Evolutionary conservation across 2,888 invertebrate genomes (phyloP), one percentile per base, ranked within the genome.

Genomic region (Drepanosiphum platanoidis): DNA sequence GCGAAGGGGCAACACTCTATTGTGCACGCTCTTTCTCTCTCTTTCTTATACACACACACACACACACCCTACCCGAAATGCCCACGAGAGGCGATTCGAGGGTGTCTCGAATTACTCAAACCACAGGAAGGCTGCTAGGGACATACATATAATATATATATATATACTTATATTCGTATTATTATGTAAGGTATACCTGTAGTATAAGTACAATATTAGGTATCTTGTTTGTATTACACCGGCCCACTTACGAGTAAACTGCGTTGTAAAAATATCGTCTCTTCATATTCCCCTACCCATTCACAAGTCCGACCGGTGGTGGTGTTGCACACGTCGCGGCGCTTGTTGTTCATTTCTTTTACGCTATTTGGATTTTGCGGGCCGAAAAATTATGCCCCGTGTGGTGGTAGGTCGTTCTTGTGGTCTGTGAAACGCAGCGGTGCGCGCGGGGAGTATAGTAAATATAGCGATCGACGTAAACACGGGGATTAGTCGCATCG

Each of bases 51-150:
- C 52, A 15, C 8, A 22, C 18, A 46, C 9, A 27, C 61, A 13
- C 9, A 58, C 22, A n/a, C 7, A 61, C 61, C 61, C n/a, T 61
- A 27, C 11, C 27, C 9, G n/a, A n/a, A n/a, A n/a, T 58, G 1
- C 52, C 58, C 15, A 8, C 34, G 36, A 15, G 34, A 34, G 27
- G 34, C 58, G 27, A 36, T 75, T 58, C 22, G 34, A 58, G 58
- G 75, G 75, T 75, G 75, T 75, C 75, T 61, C 27, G 58, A n/a
- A 58, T 75, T 75, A 75, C 58, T n/a, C 34, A 58, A 58, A 75
- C 34, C 75, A n/a, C 13, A 52, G 34, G 7, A 2, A 3, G n/a
- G n/a, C n/a, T n/a, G n/a, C n/a, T n/a, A n/a, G n/a, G n/a, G n/a
- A n/a, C n/a, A n/a, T n/a, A n/a, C n/a, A n/a, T n/a, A n/a, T n/a